Evolutionary conservation across 2,113 vertebrate genomes (phyloP).

Genomic region (Pantherophis guttatus): DNA sequence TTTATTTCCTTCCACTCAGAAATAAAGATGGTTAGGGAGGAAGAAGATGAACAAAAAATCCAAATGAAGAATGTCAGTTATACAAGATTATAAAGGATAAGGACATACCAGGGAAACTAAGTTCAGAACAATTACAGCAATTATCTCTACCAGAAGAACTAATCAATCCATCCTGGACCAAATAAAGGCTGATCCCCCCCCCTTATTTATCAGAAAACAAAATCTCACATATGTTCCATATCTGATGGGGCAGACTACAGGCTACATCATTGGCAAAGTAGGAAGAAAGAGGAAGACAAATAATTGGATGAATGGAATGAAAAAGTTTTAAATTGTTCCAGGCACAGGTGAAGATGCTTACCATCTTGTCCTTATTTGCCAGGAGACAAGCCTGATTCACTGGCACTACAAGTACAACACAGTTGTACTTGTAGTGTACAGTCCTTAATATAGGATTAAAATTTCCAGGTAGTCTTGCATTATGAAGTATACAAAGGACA

Average conservation of each 20-base stretch:
- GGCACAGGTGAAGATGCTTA: not conserved
- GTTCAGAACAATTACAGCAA: not conserved
- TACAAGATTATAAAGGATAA: not conserved
- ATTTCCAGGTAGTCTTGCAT: not conserved
- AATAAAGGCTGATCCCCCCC: not conserved
- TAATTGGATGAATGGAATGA: not conserved
- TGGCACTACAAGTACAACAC: not conserved
- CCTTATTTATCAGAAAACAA: not conserved
- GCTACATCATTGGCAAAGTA: not conserved
- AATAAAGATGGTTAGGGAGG: not conserved
- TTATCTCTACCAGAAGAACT: not conserved
- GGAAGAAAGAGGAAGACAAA: not conserved
- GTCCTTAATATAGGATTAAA: not conserved
- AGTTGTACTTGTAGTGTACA: not conserved
- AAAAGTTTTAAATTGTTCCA: not conserved
- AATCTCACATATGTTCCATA: not conserved
- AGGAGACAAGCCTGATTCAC: not conserved
- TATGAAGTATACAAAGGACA: not conserved
- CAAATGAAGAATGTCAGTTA: not conserved
- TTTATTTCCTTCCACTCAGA: not conserved
- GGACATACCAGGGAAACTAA: not conserved
- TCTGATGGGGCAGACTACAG: not conserved
- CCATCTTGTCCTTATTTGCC: not conserved
- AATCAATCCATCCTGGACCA: not conserved
- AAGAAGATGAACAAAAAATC: not conserved